A percentile compares a stretch with the other conserved stretches of the same genome.
These are phyloP conservation scores for Drosophila prosaltans DNA, from an alignment of 1,140 invertebrate genomes.

Conservation along the genomic window DNA sequence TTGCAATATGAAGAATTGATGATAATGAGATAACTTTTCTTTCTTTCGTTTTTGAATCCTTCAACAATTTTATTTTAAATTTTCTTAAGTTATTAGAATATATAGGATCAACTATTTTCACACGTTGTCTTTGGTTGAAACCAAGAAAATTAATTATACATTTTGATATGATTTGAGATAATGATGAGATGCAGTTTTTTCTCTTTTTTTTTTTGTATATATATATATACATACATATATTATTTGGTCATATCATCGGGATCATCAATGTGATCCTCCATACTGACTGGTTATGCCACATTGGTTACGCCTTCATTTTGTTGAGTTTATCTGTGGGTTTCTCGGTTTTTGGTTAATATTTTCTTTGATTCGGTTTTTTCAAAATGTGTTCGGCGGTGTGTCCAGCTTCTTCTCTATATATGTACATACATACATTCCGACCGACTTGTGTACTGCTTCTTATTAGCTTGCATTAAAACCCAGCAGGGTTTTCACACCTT, in stretches of 20 bases:
- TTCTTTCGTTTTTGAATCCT: no score
- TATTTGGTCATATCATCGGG: slow-evolving; percentile 3
- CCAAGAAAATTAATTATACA: neutral
- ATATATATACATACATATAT: neutral
- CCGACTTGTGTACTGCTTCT: slow-evolving; percentile 53
- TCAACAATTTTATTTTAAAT: no score
- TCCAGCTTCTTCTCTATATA: no score
- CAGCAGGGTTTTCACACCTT: slow-evolving; percentile 83
- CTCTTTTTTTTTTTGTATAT: no score
- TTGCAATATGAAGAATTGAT: no score
- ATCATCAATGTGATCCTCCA: slow-evolving; percentile 5
- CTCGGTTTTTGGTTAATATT: neutral
- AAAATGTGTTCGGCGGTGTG: no score
- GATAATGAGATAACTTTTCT: no score
- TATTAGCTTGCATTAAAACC: slow-evolving; percentile 83
- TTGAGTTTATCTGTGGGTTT: neutral
- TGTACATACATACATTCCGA: no score
- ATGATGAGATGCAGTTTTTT: slow-evolving; percentile 4
- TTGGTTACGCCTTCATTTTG: slow-evolving; percentile 5
- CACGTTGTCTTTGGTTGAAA: neutral
- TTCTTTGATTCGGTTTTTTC: no score
- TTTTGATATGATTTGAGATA: slow-evolving; percentile 1
- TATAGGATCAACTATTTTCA: neutral
- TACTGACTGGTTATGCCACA: neutral
- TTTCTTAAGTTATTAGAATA: no score